Evolutionary conservation across 92 coral and sea anemone species (phyloP).

Genomic region (Pocillopora meandrina): DNA sequence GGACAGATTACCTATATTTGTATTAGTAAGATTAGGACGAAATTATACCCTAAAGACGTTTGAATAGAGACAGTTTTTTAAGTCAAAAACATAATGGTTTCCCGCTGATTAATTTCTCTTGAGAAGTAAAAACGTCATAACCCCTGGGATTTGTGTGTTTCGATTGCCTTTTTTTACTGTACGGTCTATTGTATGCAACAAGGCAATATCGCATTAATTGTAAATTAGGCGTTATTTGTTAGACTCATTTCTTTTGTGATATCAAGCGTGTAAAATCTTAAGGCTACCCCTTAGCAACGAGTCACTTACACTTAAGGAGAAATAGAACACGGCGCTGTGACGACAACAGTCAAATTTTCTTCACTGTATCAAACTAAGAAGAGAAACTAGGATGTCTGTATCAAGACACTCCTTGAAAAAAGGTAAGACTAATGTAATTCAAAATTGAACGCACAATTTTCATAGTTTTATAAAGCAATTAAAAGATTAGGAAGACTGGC

Average conservation of each 20-base stretch:
- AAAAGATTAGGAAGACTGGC: conserved; percentile 13
- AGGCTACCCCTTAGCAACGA: conserved; percentile 30
- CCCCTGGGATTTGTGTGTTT: conserved; percentile 18
- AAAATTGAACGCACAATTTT: neutral
- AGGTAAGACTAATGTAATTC: neutral
- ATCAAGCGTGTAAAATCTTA: conserved; percentile 10
- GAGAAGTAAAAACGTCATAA: neutral
- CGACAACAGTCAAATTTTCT: neutral
- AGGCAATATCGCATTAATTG: neutral
- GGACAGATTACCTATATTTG: neutral
- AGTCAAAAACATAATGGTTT: neutral
- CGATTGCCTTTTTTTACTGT: neutral
- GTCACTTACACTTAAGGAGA: neutral
- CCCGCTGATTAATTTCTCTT: neutral
- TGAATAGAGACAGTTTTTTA: neutral
- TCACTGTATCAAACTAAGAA: neutral
- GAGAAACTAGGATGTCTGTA: neutral
- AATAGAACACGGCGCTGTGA: neutral
- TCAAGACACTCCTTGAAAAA: neutral
- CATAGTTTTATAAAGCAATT: conserved; percentile 9
- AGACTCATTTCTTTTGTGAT: neutral
- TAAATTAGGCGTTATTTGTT: conserved; percentile 6
- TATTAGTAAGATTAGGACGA: neutral
- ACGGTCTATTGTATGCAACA: neutral
- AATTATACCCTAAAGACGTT: neutral